Conservation (phyloP, 2,888 invertebrate species). For the Tipula unca region DNA sequence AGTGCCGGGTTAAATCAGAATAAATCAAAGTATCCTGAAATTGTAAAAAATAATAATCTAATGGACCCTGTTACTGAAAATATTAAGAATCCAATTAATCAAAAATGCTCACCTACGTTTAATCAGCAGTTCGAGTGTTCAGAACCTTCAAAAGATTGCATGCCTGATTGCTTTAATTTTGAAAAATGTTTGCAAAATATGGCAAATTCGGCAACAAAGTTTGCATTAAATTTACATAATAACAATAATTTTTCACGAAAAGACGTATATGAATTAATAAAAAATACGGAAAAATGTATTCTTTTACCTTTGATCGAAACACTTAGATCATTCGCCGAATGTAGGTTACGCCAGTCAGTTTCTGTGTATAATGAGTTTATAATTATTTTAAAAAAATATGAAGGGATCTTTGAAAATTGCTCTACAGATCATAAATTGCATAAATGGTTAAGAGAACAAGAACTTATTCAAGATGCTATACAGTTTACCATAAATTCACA, state of each 20-base stretch:
- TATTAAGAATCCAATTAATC: too few relatives aligned
- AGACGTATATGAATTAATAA: conserved; percentile 24
- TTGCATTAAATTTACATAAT: conserved; percentile 17
- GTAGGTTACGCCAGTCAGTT: background rate
- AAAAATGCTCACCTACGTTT: too few relatives aligned
- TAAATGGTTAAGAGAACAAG: conserved; percentile 19
- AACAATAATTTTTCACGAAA: conserved; percentile 25
- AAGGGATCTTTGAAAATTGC: conserved; percentile 22
- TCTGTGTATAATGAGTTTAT: conserved; percentile 17
- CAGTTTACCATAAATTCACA: conserved; percentile 23
- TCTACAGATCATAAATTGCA: conserved; percentile 23
- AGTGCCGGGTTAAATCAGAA: too few relatives aligned
- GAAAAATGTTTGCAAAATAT: background rate
- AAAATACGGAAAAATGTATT: conserved; percentile 17
- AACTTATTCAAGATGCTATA: conserved; percentile 21
- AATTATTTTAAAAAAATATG: conserved; percentile 16
- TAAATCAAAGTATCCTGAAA: too few relatives aligned
- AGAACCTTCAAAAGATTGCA: too few relatives aligned
- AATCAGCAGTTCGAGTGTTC: too few relatives aligned
- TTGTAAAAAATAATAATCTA: too few relatives aligned
- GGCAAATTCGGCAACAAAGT: background rate
- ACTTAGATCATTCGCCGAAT: conserved; percentile 1
- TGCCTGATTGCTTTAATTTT: too few relatives aligned
- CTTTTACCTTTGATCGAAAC: conserved; percentile 22
- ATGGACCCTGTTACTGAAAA: too few relatives aligned